Evolutionary conservation across 2,888 invertebrate genomes (phyloP).

Genomic region (Hipparchia semele): DNA sequence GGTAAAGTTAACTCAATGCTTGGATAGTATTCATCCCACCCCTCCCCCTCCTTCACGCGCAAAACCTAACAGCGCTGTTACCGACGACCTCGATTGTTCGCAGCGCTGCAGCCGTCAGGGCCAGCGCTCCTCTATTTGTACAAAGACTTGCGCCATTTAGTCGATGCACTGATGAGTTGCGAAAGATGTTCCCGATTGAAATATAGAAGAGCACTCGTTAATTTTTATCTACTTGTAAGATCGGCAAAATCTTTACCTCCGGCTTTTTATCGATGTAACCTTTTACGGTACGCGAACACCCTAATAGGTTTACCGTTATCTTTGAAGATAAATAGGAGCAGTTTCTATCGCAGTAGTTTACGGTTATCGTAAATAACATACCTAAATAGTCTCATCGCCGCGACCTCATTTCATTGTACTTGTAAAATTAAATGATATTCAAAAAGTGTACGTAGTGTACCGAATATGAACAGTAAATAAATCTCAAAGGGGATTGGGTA

Average conservation of each 20-base stretch:
- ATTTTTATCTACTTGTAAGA: not conserved
- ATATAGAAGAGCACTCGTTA: not conserved
- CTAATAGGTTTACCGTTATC: too few species aligned
- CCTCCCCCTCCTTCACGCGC: not conserved
- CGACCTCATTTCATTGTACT: too few species aligned
- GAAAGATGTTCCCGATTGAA: not conserved
- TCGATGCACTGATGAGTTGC: not conserved
- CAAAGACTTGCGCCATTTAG: not conserved
- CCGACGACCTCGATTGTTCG: not conserved
- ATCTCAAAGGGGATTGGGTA: too few species aligned
- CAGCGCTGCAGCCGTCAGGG: not conserved
- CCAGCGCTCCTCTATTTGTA: not conserved
- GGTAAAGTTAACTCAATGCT: not conserved
- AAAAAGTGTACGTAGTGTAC: too few species aligned
- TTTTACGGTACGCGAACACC: not conserved
- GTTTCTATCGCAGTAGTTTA: too few species aligned
- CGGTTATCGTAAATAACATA: too few species aligned
- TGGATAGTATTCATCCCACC: not conserved
- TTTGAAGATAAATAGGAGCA: too few species aligned
- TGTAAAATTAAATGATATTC: too few species aligned
- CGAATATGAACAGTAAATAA: too few species aligned
- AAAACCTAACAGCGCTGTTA: conserved; percentile 1
- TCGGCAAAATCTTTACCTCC: not conserved
- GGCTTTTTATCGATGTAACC: not conserved
- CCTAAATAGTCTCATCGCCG: too few species aligned